phyloP scores from a whole-genome alignment of 2,888 invertebrate genomes.

The Phalangium opilio region DNA sequence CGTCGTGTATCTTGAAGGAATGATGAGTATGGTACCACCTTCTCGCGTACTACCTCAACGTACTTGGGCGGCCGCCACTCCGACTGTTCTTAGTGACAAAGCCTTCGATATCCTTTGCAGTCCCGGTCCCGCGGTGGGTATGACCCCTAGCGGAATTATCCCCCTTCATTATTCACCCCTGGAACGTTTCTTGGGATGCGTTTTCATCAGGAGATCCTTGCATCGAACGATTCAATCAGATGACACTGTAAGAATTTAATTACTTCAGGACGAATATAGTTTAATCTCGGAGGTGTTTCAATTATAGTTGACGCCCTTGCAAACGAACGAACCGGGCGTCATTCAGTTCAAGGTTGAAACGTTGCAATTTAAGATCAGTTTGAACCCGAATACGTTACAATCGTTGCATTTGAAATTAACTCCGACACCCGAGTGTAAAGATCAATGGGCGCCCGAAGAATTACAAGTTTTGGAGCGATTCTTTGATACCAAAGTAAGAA shows the following conservation, averaged over 20 bases:
- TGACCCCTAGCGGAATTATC: slow-evolving; percentile 8
- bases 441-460: slow-evolving; percentile 73
- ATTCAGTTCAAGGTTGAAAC: slow-evolving; percentile 79
- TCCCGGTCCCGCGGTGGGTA: slow-evolving; percentile 30
- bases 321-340: slow-evolving; percentile 66
- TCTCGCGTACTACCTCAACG: slow-evolving; percentile 55
- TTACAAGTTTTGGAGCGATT: slow-evolving; percentile 78
- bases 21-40: slow-evolving; percentile 16
- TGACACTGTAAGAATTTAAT: no score
- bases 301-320: slow-evolving; percentile 53
- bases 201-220: slow-evolving; percentile 72
- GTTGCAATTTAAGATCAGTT: slow-evolving; percentile 67
- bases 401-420: slow-evolving; percentile 69
- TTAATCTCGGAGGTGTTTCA: no score
- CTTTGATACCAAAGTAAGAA: slow-evolving; percentile 50
- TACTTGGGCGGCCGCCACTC: slow-evolving; percentile 82
- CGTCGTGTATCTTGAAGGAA: no score
- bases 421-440: slow-evolving; percentile 65
- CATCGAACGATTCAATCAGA: slow-evolving; percentile 71
- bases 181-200: slow-evolving; percentile 83
- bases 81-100: slow-evolving; percentile 70
- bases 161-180: slow-evolving; percentile 38
- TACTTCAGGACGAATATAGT: no score
- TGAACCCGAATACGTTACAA: slow-evolving; percentile 77
- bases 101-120: slow-evolving; percentile 74